These are phyloP conservation scores for Hydrotaea cyrtoneurina DNA, from an alignment of 2,888 invertebrate genomes.

Conservation along the genomic window DNA sequence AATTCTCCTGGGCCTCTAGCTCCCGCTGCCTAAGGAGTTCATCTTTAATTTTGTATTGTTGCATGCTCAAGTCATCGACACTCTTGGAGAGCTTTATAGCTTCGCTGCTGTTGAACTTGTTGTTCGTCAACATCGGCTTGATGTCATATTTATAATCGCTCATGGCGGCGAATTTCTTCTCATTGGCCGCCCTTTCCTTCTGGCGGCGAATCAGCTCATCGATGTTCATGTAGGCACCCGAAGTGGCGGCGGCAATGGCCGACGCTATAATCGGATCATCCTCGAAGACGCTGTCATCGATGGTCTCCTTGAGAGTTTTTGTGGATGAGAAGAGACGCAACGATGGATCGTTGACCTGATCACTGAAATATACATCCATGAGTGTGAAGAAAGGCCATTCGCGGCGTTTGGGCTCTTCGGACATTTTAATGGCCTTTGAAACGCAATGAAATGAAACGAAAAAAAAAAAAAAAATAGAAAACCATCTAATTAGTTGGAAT, in stretches of 20 bases:
- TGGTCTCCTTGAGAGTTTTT: constrained; percentile 80
- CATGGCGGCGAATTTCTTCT: constrained; percentile 72
- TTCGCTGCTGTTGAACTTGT: constrained; percentile 75
- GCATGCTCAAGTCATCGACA: constrained; percentile 77
- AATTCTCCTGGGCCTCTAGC: constrained; percentile 77
- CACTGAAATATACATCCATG: constrained; percentile 81
- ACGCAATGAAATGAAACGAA: background rate
- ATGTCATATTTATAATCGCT: constrained; percentile 77
- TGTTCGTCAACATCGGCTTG: constrained; percentile 76
- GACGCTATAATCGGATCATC: constrained; percentile 81
- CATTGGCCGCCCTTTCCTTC: constrained; percentile 76
- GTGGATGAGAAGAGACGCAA: constrained; percentile 81
- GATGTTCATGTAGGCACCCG: constrained; percentile 80
- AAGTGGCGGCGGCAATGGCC: constrained; percentile 80
- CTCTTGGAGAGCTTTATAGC: constrained; percentile 77
- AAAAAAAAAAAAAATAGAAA: background rate
- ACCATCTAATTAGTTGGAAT: background rate
- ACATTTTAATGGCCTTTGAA: constrained; percentile 80
- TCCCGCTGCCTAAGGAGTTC: constrained; percentile 77
- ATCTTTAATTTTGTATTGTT: constrained; percentile 75
- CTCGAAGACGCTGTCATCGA: constrained; percentile 81
- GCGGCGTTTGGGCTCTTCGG: constrained; percentile 81
- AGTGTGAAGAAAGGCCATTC: constrained; percentile 81
- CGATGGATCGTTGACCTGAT: constrained; percentile 81
- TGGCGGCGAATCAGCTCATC: constrained; percentile 79